Conservation (phyloP, 2,797 vertebrate species). For the Arrhamphus sclerolepis region DNA sequence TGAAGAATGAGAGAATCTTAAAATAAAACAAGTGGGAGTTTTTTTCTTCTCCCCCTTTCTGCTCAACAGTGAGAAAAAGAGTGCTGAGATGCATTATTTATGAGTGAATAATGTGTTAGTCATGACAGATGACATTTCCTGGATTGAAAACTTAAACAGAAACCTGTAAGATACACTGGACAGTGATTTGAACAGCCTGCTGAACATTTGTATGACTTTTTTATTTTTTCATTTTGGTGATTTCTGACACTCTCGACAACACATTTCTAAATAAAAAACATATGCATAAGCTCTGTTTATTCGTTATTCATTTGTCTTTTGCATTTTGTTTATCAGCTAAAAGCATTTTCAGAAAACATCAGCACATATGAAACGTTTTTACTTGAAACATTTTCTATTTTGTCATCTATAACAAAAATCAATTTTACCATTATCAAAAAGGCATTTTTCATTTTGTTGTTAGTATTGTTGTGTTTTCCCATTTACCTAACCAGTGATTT, state of each 20-base stretch:
- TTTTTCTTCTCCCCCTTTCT: constrained; percentile 30
- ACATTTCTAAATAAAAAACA: constrained; percentile 1
- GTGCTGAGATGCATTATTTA: constrained; percentile 90
- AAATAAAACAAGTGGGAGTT: constrained; percentile 85
- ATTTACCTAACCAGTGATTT: too few relatives aligned
- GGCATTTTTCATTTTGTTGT: too few relatives aligned
- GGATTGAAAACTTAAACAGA: constrained; percentile 73
- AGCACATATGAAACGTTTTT: not conserved
- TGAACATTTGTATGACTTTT: constrained; percentile 32
- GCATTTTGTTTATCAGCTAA: not conserved
- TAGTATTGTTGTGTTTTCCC: too few relatives aligned
- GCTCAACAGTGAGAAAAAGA: constrained; percentile 63
- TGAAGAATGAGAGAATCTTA: constrained; percentile 87
- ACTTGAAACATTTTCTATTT: not conserved
- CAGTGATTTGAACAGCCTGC: constrained; percentile 57
- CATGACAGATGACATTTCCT: constrained; percentile 80
- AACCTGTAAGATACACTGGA: constrained; percentile 51
- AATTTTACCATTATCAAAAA: too few relatives aligned
- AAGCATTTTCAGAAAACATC: not conserved
- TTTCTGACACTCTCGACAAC: constrained; percentile 11
- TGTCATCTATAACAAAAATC: too few relatives aligned
- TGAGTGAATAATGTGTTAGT: constrained; percentile 88
- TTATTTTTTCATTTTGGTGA: constrained; percentile 12
- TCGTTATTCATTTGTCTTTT: constrained; percentile 17
- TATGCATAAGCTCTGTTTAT: not conserved